Evolutionary conservation across 2,113 vertebrate species (phyloP).

Genomic region (Manacus vitellinus): DNA sequence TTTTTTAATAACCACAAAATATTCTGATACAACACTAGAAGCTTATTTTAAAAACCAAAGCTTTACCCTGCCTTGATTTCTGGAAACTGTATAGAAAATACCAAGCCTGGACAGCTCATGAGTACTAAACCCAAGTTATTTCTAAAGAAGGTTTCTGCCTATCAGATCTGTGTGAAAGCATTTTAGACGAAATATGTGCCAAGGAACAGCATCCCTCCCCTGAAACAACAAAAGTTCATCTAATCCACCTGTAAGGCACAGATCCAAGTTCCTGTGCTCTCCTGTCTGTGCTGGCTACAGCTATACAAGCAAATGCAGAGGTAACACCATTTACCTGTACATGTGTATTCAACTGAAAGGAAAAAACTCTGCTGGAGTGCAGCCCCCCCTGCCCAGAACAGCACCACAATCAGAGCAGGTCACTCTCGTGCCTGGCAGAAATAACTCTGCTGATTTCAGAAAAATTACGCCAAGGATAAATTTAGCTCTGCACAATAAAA

Average conservation of each 20-base stretch:
- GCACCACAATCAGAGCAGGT: neutral
- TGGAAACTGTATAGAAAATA: neutral
- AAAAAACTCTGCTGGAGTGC: neutral
- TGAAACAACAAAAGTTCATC: neutral
- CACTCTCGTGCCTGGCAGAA: neutral
- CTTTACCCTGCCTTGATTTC: neutral
- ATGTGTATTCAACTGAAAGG: neutral
- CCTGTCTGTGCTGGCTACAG: neutral
- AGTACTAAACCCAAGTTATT: neutral
- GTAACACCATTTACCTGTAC: neutral
- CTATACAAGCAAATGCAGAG: neutral
- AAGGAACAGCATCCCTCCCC: neutral
- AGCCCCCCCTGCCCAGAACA: neutral
- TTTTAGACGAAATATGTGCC: neutral
- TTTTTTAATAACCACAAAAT: neutral
- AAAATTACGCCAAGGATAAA: constrained; percentile 2
- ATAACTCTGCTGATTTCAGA: neutral
- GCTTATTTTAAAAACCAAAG: neutral
- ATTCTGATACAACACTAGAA: neutral
- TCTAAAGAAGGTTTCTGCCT: neutral
- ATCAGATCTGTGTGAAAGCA: neutral
- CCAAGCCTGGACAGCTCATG: neutral
- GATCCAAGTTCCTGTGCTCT: neutral
- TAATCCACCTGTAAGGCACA: neutral
- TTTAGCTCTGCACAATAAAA: constrained; percentile 21